A percentile compares a stretch with the other conserved stretches of the same genome.
Evolutionary conservation across 92 coral and sea anemone species (phyloP).

Genomic region (Epizoanthus rinbou): DNA sequence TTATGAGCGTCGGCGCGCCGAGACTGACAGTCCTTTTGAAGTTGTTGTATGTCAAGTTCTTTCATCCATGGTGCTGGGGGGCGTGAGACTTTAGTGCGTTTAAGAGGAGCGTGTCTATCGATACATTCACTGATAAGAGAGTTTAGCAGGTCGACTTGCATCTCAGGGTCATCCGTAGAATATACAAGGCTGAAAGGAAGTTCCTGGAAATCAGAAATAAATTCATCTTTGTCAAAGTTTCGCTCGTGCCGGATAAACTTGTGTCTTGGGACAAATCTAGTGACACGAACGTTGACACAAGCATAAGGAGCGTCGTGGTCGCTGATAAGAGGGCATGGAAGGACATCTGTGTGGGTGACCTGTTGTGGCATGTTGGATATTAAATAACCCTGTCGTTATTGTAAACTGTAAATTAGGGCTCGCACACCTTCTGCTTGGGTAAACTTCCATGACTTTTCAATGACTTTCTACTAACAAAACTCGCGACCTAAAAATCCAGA

Average conservation of each 20-base stretch:
- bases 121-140: constrained; percentile 31
- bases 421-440: too few species aligned
- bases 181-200: constrained; percentile 30
- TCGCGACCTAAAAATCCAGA: too few species aligned
- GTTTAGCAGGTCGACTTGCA: constrained; percentile 36
- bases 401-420: too few species aligned
- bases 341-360: constrained; percentile 19
- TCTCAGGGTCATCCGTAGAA: constrained; percentile 29
- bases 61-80: constrained; percentile 37
- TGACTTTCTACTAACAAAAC: too few species aligned
- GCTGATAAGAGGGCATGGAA: constrained; percentile 19
- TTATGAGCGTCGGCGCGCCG: constrained; percentile 21
- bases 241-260: constrained; percentile 26
- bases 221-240: neutral
- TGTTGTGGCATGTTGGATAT: constrained; percentile 32
- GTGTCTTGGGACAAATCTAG: constrained; percentile 18
- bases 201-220: constrained; percentile 23
- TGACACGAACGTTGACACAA: constrained; percentile 15
- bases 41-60: constrained; percentile 19
- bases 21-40: constrained; percentile 34
- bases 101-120: constrained; percentile 36
- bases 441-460: too few species aligned
- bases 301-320: constrained; percentile 31
- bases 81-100: constrained; percentile 36
- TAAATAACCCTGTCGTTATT: too few species aligned